phyloP scores from a whole-genome alignment of 2,888 invertebrate species.

The Stenodema calcarata region DNA sequence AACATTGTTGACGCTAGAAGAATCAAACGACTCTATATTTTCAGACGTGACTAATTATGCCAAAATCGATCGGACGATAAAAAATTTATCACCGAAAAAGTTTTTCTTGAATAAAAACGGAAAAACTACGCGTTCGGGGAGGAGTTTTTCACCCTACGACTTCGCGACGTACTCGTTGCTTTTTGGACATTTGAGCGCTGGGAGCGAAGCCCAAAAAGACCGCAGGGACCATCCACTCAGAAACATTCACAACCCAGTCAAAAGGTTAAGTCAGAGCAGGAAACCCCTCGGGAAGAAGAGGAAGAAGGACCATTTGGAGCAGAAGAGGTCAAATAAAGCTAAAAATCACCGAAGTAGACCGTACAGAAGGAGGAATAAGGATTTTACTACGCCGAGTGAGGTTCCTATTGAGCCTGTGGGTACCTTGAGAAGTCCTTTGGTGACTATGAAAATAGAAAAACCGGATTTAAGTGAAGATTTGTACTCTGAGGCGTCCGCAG shows the following conservation, averaged over 20 bases:
- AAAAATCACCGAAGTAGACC: not conserved
- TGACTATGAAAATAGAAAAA: not conserved
- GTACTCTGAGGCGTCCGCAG: not conserved
- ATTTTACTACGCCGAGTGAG: not conserved
- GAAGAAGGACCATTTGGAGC: not conserved
- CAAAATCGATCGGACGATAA: conserved; percentile 20
- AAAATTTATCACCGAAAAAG: conserved; percentile 39
- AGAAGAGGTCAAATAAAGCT: not conserved
- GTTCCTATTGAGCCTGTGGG: not conserved
- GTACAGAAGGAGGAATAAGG: not conserved
- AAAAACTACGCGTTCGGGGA: conserved; percentile 38
- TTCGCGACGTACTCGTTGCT: not conserved
- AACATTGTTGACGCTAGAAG: not conserved
- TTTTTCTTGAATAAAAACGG: conserved; percentile 23
- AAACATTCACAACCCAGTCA: not conserved
- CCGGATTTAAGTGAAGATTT: not conserved
- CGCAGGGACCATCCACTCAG: not conserved
- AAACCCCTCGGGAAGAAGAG: not conserved
- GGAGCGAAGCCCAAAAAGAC: not conserved
- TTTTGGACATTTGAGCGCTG: not conserved
- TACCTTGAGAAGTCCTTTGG: not conserved
- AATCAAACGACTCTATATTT: not conserved
- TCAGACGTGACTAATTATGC: not conserved
- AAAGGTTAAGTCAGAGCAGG: not conserved
- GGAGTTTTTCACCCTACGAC: conserved; percentile 34